Evolutionary conservation across 2,888 invertebrate genomes (phyloP).

Genomic region (Sphecodes monilicornis): DNA sequence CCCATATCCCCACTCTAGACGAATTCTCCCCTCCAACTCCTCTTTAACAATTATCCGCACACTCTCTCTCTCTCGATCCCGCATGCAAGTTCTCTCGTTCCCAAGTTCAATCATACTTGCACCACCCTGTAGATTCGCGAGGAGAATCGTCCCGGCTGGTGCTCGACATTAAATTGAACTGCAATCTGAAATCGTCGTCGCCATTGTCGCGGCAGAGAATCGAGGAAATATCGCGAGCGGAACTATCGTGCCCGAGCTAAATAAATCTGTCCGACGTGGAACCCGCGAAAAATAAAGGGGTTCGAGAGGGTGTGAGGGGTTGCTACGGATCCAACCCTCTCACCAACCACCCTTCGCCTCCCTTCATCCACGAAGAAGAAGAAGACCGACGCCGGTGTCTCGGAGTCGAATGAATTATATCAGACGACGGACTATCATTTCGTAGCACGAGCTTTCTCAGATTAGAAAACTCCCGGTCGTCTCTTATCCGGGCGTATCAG

Average conservation of each 20-base stretch:
- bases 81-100: background rate
- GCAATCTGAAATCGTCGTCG: conserved; percentile 20
- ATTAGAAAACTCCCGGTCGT: conserved; percentile 45
- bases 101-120: background rate
- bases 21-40: too few species aligned
- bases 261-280: conserved; percentile 50
- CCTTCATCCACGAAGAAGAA: conserved; percentile 1
- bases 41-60: too few species aligned
- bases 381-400: conserved; percentile 47
- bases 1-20: too few species aligned
- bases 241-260: conserved; percentile 35
- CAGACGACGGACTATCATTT: conserved; percentile 38
- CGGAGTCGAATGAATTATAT: conserved; percentile 57
- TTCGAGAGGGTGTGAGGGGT: background rate
- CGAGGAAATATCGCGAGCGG: conserved; percentile 18
- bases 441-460: conserved; percentile 31
- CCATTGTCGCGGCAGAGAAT: conserved; percentile 50
- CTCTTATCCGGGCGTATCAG: conserved; percentile 36
- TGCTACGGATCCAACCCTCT: background rate
- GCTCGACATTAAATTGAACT: conserved; percentile 24
- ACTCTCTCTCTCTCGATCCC: too few species aligned
- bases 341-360: background rate
- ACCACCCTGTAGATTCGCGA: background rate
- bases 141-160: background rate
- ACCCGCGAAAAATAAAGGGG: conserved; percentile 50